A percentile compares a stretch with the other conserved stretches of the same genome.
These are phyloP conservation scores for Eilema caniola DNA, from an alignment of 2,888 invertebrate genomes.

Conservation along the genomic window DNA sequence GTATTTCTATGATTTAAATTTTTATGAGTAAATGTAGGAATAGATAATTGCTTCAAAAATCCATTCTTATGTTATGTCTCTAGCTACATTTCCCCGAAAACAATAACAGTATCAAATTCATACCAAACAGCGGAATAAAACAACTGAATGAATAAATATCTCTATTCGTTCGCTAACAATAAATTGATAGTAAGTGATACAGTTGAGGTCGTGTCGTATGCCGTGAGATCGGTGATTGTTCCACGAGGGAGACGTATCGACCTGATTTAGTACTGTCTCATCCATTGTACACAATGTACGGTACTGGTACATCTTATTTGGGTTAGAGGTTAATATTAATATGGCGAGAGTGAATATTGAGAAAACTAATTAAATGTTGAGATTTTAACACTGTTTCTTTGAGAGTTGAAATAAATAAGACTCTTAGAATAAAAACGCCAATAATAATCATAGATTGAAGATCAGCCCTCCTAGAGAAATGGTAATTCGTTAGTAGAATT, in stretches of 20 bases:
- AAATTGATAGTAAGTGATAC: slow-evolving; percentile 54
- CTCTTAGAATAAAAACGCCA: no score
- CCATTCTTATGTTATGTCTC: background rate
- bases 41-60: background rate
- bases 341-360: background rate
- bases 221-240: slow-evolving; percentile 55
- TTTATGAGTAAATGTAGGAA: no score
- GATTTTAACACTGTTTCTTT: background rate
- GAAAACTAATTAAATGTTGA: background rate
- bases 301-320: slow-evolving; percentile 14
- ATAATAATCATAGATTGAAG: no score
- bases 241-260: slow-evolving; percentile 45
- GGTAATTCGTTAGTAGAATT: no score
- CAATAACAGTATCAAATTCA: background rate
- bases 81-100: background rate
- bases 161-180: slow-evolving; percentile 28
- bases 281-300: slow-evolving; percentile 23
- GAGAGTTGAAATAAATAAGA: no score
- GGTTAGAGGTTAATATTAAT: slow-evolving; percentile 21
- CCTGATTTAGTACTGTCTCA: slow-evolving; percentile 46
- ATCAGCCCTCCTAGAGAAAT: no score
- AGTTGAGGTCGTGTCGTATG: slow-evolving; percentile 52
- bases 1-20: no score
- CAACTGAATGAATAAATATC: background rate
- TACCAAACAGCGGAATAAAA: background rate